Percentiles rank a stretch among this genome's conserved stretches.
These are phyloP conservation scores for Hemitrygon akajei DNA, from an alignment of 2,797 vertebrate genomes.

Conservation along the genomic window DNA sequence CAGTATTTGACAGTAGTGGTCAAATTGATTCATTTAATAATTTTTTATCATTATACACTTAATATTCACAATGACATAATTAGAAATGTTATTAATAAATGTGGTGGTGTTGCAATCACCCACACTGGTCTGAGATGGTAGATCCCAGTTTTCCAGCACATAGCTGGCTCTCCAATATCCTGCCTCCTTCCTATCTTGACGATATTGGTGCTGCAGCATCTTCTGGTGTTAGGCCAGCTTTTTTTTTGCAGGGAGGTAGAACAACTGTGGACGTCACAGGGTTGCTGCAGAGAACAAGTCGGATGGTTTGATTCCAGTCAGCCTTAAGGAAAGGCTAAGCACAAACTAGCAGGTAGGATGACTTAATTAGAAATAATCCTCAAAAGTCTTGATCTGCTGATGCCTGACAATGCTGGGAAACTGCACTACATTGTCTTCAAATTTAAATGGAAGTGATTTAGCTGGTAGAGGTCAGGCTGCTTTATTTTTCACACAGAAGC, in stretches of 20 bases:
- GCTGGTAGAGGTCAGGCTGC: neutral
- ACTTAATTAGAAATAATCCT: neutral
- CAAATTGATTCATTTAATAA: constrained; percentile 1
- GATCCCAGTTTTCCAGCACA: constrained; percentile 23
- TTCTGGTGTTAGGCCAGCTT: constrained; percentile 5
- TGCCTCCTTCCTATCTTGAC: constrained; percentile 10
- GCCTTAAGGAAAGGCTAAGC: constrained; percentile 8
- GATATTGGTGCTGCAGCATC: constrained; percentile 7
- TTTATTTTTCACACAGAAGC: neutral
- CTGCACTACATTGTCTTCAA: neutral
- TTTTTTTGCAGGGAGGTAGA: neutral
- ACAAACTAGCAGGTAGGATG: constrained; percentile 19
- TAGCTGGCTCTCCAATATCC: constrained; percentile 19
- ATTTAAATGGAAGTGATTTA: neutral
- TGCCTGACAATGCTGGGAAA: neutral
- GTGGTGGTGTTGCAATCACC: neutral
- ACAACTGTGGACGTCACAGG: neutral
- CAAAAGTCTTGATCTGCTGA: neutral
- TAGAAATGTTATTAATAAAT: neutral
- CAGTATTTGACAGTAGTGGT: neutral
- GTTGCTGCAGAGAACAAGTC: neutral
- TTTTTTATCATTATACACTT: neutral
- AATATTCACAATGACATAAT: neutral
- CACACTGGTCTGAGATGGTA: neutral
- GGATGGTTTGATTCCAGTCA: neutral